phyloP scores from a whole-genome alignment of 2,797 vertebrate genomes.

The Schizothorax lantsangensis region DNA sequence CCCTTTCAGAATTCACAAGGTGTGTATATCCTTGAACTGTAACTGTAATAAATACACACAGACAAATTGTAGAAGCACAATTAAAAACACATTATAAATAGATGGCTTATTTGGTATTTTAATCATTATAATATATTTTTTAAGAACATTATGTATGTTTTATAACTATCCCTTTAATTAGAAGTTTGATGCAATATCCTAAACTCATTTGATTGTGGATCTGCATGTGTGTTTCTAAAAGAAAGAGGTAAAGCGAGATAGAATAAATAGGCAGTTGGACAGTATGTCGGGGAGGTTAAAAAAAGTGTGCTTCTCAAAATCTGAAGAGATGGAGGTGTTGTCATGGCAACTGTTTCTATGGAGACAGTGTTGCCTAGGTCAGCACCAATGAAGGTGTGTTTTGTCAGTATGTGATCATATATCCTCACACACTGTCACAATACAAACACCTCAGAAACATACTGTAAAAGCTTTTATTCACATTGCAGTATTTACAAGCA shows the following conservation, averaged over 20 bases:
- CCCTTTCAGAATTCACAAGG: not conserved
- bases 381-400: constrained; percentile 36
- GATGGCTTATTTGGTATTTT: not conserved
- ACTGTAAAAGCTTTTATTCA: constrained; percentile 77
- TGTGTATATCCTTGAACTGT: not conserved
- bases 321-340: constrained; percentile 41
- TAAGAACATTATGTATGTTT: not conserved
- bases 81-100: not conserved
- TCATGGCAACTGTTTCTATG: constrained; percentile 54
- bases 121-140: too few species aligned
- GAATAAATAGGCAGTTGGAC: not conserved
- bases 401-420: not conserved
- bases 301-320: constrained; percentile 32
- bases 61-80: not conserved
- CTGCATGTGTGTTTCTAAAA: not conserved
- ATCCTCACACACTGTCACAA: not conserved
- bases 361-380: constrained; percentile 39
- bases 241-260: not conserved
- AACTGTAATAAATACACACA: constrained; percentile 2
- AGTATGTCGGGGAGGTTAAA: not conserved
- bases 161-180: not conserved
- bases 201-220: not conserved
- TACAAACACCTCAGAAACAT: not conserved
- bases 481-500: constrained; percentile 76
- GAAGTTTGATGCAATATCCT: not conserved